Evolutionary conservation across 2,888 invertebrate species (phyloP).

Genomic region (Calameuta idolon): DNA sequence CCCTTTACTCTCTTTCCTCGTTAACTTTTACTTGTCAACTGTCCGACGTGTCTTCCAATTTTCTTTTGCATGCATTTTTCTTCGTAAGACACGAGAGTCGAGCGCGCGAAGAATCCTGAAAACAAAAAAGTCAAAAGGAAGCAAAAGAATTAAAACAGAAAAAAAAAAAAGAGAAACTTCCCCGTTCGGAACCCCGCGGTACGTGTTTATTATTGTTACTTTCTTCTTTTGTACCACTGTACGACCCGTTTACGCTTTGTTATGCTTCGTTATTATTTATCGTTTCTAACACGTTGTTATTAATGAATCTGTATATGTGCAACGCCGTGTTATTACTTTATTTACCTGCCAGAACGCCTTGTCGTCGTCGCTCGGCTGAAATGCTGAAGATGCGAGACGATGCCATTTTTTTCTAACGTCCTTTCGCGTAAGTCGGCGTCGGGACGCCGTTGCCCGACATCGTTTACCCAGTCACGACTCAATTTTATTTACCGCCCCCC

Average conservation of each 20-base stretch:
- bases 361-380: background rate
- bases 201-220: background rate
- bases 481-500: too few relatives aligned
- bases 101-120: background rate
- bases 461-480: too few relatives aligned
- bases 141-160: background rate
- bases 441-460: too few relatives aligned
- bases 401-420: too few relatives aligned
- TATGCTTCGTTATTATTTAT: constrained; percentile 18
- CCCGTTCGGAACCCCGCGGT: background rate
- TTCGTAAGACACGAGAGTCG: too few relatives aligned
- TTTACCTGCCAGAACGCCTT: background rate
- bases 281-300: constrained; percentile 17
- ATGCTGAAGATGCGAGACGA: too few relatives aligned
- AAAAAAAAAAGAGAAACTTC: too few relatives aligned
- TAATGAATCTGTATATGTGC: constrained; percentile 11
- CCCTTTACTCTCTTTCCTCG: background rate
- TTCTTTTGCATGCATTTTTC: background rate
- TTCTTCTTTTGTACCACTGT: constrained; percentile 6
- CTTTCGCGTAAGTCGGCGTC: too few relatives aligned
- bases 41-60: background rate
- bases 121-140: background rate
- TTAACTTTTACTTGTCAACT: background rate
- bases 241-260: constrained; percentile 13
- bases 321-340: constrained; percentile 2